Evolutionary conservation across 2,888 invertebrate genomes (phyloP).

Genomic region (Cistogaster globosa): DNA sequence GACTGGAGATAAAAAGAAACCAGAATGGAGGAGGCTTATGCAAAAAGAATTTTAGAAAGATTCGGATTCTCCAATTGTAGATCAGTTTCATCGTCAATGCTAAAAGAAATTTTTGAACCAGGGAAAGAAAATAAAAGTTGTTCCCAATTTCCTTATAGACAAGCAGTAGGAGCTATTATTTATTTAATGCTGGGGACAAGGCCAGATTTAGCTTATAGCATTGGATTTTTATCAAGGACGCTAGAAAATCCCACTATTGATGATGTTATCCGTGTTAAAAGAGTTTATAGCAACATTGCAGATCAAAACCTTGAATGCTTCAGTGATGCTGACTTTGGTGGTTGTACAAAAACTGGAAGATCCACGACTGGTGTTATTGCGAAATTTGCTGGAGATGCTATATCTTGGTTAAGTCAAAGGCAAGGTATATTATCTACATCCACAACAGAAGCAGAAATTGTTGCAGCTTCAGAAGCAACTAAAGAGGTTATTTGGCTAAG

Average conservation of each 20-base stretch:
- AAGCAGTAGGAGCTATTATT: not conserved
- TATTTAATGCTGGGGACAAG: not conserved
- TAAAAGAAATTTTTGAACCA: not conserved
- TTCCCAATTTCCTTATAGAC: not conserved
- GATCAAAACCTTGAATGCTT: not conserved
- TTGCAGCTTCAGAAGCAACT: too few species aligned
- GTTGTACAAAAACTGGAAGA: not conserved
- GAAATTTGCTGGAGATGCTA: not conserved
- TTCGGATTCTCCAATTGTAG: not conserved
- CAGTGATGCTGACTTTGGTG: not conserved
- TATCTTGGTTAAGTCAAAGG: not conserved
- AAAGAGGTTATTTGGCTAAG: too few species aligned
- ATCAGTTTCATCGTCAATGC: not conserved
- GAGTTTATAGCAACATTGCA: not conserved
- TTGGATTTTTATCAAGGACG: not conserved
- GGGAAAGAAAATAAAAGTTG: not conserved
- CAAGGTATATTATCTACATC: too few species aligned
- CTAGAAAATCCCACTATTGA: conserved; percentile 8
- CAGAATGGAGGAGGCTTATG: not conserved
- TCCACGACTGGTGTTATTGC: not conserved
- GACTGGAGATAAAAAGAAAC: conserved; percentile 37
- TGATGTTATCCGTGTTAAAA: not conserved
- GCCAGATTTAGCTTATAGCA: not conserved
- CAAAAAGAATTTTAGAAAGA: not conserved
- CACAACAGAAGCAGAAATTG: too few species aligned